Evolutionary conservation across 2,888 invertebrate species (phyloP).

Genomic region (Drosophila melanosoma): DNA sequence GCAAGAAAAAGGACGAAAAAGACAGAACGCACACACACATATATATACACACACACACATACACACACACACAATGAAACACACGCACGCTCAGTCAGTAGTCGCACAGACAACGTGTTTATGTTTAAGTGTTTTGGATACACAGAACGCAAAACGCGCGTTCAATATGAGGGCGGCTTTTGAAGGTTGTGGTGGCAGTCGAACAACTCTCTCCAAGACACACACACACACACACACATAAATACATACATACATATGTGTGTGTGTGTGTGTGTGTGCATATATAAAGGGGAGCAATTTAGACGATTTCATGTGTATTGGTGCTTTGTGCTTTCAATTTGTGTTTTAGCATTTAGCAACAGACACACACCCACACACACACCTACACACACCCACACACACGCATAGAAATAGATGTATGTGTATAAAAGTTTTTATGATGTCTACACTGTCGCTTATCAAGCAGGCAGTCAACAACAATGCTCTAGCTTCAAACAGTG

Average conservation of each 20-base stretch:
- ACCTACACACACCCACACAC: neutral
- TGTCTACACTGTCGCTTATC: slow-evolving; percentile 77
- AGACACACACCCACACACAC: slow-evolving; percentile 18
- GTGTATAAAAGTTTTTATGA: slow-evolving; percentile 65
- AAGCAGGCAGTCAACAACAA: slow-evolving; percentile 42
- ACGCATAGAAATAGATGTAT: neutral
- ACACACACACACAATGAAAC: slow-evolving; percentile 12
- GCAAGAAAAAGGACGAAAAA: slow-evolving; percentile 60
- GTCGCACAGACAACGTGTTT: slow-evolving; percentile 70
- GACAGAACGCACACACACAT: slow-evolving; percentile 25
- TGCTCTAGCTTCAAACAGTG: slow-evolving; percentile 23
- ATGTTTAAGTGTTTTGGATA: slow-evolving; percentile 75
- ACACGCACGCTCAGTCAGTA: slow-evolving; percentile 38
- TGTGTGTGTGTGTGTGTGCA: slow-evolving; percentile 3
- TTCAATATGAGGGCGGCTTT: slow-evolving; percentile 42
- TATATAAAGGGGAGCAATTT: slow-evolving; percentile 71
- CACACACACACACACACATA: slow-evolving; percentile 25
- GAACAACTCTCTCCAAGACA: slow-evolving; percentile 33
- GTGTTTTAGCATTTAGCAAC: slow-evolving; percentile 63
- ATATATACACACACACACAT: slow-evolving; percentile 13
- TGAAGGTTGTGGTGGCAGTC: slow-evolving; percentile 21
- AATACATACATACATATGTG: slow-evolving; percentile 14
- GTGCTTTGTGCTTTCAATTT: slow-evolving; percentile 67
- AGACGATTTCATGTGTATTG: slow-evolving; percentile 64
- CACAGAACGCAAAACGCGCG: slow-evolving; percentile 31